Evolutionary conservation across 2,888 invertebrate genomes (phyloP), one percentile per base, ranked within the genome.

Genomic region (Oxyteleia sp.): DNA sequence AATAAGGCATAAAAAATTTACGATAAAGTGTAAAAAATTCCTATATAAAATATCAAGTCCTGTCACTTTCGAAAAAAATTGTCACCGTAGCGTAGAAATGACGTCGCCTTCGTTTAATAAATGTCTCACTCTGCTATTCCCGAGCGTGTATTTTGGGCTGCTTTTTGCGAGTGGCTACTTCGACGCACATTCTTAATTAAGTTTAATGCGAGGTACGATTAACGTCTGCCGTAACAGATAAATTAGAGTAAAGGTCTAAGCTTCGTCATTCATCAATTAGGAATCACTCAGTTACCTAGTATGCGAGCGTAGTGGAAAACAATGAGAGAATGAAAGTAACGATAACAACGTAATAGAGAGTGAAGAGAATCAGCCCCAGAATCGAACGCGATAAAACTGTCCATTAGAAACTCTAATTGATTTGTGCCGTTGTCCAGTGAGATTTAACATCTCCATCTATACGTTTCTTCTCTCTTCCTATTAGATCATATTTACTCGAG

Each of bases 191-290:
- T 38, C 43, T 61, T 51, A 51, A 66, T 66, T 38, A 51, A 66
- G 66, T 51, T 51, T 51, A 51, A 66, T 66, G 66, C n/a, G 16
- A 66, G 51, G 20, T 66, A 51, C 49, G 18, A 23, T 51, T 51
- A 66, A 51, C 38, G 51, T 51, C 26, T 11, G 35, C 35, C 11
- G 26, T 38, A 41, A 26, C 29, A 11, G 51, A 51, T 51, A 51
- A 66, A 66, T 66, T 66, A 51, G 49, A 49, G 49, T 49, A 38
- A 51, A 66, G 66, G 51, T 66, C 38, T 51, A 41, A 66, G 66
- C 66, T 66, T 32, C 49, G 51, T 66, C 66, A 51, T 66, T 66
- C 66, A 53, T 41, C 68, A 68, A 53, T 68, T 68, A 68, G 18
- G 43, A 43, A 68, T 53, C 68, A 29, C 53, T 53, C 53, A 53